Percentiles rank a stretch among this genome's conserved stretches.
These are phyloP conservation scores for Ernsta delagoae DNA, from an alignment of 2,888 invertebrate species.

Conservation along the genomic window DNA sequence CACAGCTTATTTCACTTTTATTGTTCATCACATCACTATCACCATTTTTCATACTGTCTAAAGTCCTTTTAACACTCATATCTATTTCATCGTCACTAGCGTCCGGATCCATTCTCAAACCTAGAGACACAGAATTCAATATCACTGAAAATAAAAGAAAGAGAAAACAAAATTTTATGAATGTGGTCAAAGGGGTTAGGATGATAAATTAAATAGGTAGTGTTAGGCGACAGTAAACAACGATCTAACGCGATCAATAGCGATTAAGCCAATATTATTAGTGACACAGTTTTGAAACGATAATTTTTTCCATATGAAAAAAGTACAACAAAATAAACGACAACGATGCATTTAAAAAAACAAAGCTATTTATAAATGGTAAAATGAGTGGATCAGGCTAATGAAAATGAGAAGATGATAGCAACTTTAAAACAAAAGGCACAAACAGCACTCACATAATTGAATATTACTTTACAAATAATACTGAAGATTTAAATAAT, in stretches of 20 bases:
- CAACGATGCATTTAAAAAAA: background rate
- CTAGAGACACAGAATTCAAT: constrained; percentile 83
- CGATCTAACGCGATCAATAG: constrained; percentile 6
- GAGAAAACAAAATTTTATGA: constrained; percentile 62
- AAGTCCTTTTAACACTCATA: constrained; percentile 79
- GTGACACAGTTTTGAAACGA: background rate
- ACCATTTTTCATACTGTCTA: constrained; percentile 82
- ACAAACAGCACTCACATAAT: background rate
- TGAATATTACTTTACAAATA: background rate
- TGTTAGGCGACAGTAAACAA: constrained; percentile 9
- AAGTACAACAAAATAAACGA: constrained; percentile 9
- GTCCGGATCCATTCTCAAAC: constrained; percentile 82
- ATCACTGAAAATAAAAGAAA: constrained; percentile 82
- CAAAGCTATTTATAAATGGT: background rate
- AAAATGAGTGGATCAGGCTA: background rate
- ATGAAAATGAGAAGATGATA: constrained; percentile 17
- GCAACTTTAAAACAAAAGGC: constrained; percentile 6
- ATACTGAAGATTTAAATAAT: background rate
- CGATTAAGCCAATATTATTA: constrained; percentile 16
- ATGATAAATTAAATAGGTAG: constrained; percentile 21
- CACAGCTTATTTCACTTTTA: constrained; percentile 73
- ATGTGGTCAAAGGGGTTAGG: constrained; percentile 50
- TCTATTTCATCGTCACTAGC: constrained; percentile 82
- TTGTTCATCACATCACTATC: constrained; percentile 79
- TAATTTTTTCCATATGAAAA: constrained; percentile 4